Evolutionary conservation across 2,797 vertebrate genomes (phyloP), one percentile per base, ranked within the genome.

Genomic region (Enteromius treurensis): DNA sequence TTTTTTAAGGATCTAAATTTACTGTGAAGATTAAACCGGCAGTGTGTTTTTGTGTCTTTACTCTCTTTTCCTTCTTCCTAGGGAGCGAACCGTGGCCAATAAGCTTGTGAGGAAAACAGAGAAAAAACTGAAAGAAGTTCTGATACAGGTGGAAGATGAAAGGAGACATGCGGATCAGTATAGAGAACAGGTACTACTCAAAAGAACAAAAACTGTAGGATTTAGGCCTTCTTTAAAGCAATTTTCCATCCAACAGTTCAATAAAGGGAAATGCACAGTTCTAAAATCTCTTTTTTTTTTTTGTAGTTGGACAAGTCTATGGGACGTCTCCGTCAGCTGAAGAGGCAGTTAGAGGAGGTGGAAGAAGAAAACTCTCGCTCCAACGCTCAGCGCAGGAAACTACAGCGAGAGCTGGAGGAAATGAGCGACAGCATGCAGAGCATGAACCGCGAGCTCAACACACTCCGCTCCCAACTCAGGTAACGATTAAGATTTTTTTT

Each of bases 131-230:
- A 98, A 98, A 84, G 97, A 98, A 87, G 95, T 96, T 86, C 91
- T 97, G 88, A 94, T 98, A 86, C 97, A 98, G 90, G 95, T 96
- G 29, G 97, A 98, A n/a, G 97, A 98, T n/a, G 97, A 98, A 88
- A 92, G 97, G 79, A 93, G 97, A 80, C 96, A 95, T 21, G 96
- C 96, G 0, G 97, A 98, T 91, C 97, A 97, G 90, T 97, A 96
- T 92, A 95, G 96, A 92, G 97, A 97, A 78, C 97, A 95, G 94
- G 94, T 95, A 79, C 2, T 21, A 4, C 69, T 74, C 3, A 9
- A 81, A 60, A 77, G 9, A n/a, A 62, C 1, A 32, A 53, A 40
- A 70, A 26, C 3, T 70, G 13, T 45, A 45, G 13, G 17, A 47
- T 70, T 70, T 13, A 58, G 55, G 4, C n/a, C 10, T 11, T 45